Conservation (phyloP, 2,113 vertebrate genomes). For the Anguilla japonica region DNA sequence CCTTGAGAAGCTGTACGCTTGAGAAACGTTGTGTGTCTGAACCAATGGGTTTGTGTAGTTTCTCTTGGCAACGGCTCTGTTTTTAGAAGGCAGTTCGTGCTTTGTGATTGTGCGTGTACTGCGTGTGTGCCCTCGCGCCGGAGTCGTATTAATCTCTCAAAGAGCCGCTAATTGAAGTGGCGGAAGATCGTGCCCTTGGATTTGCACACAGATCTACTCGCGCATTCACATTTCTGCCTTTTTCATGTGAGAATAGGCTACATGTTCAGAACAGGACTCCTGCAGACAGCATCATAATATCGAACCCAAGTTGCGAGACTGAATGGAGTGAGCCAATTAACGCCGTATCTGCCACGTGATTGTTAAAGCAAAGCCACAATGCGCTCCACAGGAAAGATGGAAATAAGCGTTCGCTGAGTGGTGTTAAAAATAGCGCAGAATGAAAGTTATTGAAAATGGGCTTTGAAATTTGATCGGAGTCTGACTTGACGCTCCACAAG, state of each 20-base stretch:
- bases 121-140: background rate
- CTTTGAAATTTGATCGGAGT: background rate
- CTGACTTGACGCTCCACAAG: constrained; percentile 1
- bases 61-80: constrained; percentile 3
- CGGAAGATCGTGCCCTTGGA: background rate
- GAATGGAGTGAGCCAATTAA: background rate
- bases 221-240: background rate
- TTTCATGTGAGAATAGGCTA: background rate
- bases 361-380: background rate
- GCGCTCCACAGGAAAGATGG: background rate
- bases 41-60: background rate
- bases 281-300: background rate
- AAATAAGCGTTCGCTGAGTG: background rate
- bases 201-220: background rate
- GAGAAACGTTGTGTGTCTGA: background rate
- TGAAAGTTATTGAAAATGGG: background rate
- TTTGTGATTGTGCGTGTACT: background rate
- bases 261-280: background rate
- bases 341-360: background rate
- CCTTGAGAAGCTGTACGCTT: background rate
- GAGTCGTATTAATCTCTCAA: constrained; percentile 9
- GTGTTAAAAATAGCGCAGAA: background rate
- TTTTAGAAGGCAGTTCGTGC: background rate
- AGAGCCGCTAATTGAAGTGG: constrained; percentile 9
- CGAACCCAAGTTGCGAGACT: background rate